Evolutionary conservation across 2,797 vertebrate species (phyloP), one percentile per base, ranked within the genome.

Genomic region (Poliocrania exsul): DNA sequence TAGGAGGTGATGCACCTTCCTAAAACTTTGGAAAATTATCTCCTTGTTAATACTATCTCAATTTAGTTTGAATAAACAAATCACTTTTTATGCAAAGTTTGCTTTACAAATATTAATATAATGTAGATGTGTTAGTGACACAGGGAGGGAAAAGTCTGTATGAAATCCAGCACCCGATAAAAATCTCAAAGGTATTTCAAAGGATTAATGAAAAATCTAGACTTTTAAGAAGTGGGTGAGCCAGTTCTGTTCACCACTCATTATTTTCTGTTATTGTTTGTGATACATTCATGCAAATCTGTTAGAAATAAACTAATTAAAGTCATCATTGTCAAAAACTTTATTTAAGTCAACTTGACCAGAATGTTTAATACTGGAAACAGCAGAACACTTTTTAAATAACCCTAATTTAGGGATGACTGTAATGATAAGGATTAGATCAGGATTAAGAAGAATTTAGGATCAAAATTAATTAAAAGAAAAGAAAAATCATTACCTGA

Each of bases 21-120:
- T 87, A 90, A 64, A 84, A 62, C 77, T 37, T 33, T 88, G 61
- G 60, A 95, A 97, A 96, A 94, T 88, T 60, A 96, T 91, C 37
- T 61, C 57, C n/a, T 70, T 96, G 54, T 47, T 94, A 94, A 90
- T 93, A 95, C 78, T 93, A 38, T 56, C 44, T 89, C 38, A 94
- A 80, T 77, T 82, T 91, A 66, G 38, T 12, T 57, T 35, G n/a
- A 35, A 90, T 95, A 71, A 75, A 9, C 13, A 93, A 91, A 94
- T 80, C 72, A 66, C 33, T 80, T 65, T 78, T 91, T 65, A 35
- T 56, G 58, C 37, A 61, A 96, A 91, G 28, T 65, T 84, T 11
- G 74, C 18, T 51, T 86, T 81, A 57, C n/a, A 95, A 92, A 92
- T 86, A 12, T 49, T 72, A 54, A 29, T 49, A 62, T 31, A 25